Conservation (phyloP, 2,888 invertebrate species). For the Asteroscopus sphinx region DNA sequence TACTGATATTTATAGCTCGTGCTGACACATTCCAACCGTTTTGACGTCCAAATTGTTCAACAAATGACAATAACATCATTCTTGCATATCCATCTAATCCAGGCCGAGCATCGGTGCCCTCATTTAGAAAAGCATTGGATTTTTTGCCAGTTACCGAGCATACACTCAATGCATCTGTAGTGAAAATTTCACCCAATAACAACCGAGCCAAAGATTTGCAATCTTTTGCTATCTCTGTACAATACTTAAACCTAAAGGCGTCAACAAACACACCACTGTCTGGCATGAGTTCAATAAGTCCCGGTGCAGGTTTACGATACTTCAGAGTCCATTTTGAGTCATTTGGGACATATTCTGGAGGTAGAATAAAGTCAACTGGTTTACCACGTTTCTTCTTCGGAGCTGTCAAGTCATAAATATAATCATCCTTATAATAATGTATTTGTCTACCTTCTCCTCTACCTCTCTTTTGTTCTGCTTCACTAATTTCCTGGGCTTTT, state of each 20-base stretch:
- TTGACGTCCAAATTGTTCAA: not conserved
- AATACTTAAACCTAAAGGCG: not conserved
- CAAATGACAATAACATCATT: not conserved
- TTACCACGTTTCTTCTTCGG: not conserved
- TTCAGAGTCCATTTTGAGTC: slow-evolving; percentile 22
- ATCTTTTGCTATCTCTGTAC: not conserved
- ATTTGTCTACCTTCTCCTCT: no score
- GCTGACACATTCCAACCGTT: not conserved
- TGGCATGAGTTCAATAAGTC: slow-evolving; percentile 2
- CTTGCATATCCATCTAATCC: slow-evolving; percentile 16
- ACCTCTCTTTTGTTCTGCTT: no score
- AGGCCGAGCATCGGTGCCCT: not conserved
- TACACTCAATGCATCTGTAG: not conserved
- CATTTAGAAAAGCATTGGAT: not conserved
- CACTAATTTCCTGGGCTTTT: no score
- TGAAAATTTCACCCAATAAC: slow-evolving; percentile 5
- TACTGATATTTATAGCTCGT: not conserved
- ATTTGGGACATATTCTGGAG: slow-evolving; percentile 8
- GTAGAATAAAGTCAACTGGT: not conserved
- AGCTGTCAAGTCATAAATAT: not conserved
- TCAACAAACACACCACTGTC: not conserved
- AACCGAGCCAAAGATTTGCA: not conserved
- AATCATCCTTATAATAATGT: not conserved
- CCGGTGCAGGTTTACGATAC: not conserved
- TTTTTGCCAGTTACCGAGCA: slow-evolving; percentile 3